Percentiles rank a stretch among this genome's conserved stretches.
These are phyloP conservation scores for Oxygymnocypris stewartii DNA, from an alignment of 2,113 vertebrate species.

Conservation along the genomic window DNA sequence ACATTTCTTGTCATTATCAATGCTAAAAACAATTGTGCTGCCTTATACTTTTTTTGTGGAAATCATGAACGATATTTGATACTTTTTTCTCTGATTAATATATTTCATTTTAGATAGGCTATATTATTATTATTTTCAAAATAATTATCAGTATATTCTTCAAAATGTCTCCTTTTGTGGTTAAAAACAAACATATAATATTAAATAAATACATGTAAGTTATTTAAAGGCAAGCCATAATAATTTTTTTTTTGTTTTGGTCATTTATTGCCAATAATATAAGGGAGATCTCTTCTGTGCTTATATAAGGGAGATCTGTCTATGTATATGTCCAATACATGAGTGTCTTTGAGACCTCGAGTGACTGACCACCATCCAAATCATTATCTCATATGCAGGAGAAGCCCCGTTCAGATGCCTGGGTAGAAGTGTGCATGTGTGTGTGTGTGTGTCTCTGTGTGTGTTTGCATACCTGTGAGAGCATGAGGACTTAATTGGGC, in stretches of 20 bases:
- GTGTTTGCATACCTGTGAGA: constrained; percentile 27
- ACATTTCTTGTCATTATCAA: too few species aligned
- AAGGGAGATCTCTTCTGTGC: background rate
- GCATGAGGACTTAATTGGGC: constrained; percentile 54
- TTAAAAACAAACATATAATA: background rate
- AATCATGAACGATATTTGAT: too few species aligned
- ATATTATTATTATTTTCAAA: too few species aligned
- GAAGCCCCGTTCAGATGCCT: background rate
- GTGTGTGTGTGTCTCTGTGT: constrained; percentile 5
- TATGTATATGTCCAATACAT: background rate
- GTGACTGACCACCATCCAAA: constrained; percentile 1
- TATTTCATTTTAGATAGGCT: too few species aligned
- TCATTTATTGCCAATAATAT: background rate
- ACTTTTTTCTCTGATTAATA: too few species aligned
- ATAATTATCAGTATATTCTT: too few species aligned
- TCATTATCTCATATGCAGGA: background rate
- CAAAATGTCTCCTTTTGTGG: background rate
- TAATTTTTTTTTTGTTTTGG: background rate
- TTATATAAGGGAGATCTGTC: background rate
- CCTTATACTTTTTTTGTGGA: too few species aligned
- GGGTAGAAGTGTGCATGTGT: background rate
- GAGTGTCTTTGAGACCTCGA: background rate
- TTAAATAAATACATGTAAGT: background rate
- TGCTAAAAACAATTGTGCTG: too few species aligned
- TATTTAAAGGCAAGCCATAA: background rate